These are phyloP conservation scores for Atopsyche davidsoni DNA, from an alignment of 1,140 invertebrate genomes.

Conservation along the genomic window DNA sequence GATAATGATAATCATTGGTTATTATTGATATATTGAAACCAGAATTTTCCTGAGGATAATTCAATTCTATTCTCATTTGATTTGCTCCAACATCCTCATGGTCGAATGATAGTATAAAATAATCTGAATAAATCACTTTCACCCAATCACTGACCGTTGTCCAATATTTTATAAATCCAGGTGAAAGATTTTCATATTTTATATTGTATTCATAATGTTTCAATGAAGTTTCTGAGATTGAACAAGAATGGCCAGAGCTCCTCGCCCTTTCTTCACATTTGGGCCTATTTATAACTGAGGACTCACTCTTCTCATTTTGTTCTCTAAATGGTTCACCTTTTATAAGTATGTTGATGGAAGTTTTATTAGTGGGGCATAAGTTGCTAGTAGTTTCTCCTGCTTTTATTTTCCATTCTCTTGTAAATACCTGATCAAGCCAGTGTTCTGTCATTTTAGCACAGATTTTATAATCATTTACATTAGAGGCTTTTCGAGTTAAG, in stretches of 20 bases:
- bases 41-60: conserved; percentile 27
- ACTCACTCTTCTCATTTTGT: conserved; percentile 27
- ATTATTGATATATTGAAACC: conserved; percentile 28
- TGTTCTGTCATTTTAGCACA: conserved; percentile 36
- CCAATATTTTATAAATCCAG: conserved; percentile 31
- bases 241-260: conserved; percentile 27
- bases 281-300: conserved; percentile 17
- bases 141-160: conserved; percentile 26
- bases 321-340: conserved; percentile 10
- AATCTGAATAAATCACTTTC: conserved; percentile 8
- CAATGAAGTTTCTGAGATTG: conserved; percentile 18
- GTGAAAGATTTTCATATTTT: conserved; percentile 16
- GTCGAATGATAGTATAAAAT: conserved; percentile 6
- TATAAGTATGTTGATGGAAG: not conserved
- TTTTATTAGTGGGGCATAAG: conserved; percentile 9
- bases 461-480: conserved; percentile 37
- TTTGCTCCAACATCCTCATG: conserved; percentile 2
- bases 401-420: conserved; percentile 29
- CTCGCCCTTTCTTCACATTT: conserved; percentile 30
- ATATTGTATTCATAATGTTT: conserved; percentile 15
- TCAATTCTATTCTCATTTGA: conserved; percentile 24
- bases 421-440: conserved; percentile 34
- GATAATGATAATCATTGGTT: conserved; percentile 28
- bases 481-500: conserved; percentile 34
- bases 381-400: conserved; percentile 1